These are phyloP conservation scores for Oncorhynchus clarkii DNA, from an alignment of 2,113 vertebrate species.

Conservation along the genomic window DNA sequence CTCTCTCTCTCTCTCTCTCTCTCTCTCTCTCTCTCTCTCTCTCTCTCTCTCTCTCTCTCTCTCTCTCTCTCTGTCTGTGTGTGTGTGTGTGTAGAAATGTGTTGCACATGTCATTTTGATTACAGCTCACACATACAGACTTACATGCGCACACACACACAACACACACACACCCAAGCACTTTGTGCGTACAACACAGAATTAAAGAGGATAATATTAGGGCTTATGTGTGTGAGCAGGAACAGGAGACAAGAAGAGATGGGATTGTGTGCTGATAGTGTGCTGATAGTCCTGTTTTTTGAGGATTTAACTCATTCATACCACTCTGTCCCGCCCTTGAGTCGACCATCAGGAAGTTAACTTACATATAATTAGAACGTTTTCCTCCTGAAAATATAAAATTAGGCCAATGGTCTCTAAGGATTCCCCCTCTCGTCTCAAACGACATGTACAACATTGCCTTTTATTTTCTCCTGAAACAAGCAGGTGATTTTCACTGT, in stretches of 20 bases:
- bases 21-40: no score
- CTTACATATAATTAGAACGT: constrained; percentile 82
- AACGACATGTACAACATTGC: constrained; percentile 65
- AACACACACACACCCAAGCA: neutral
- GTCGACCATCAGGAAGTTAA: constrained; percentile 77
- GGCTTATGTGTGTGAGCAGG: constrained; percentile 17
- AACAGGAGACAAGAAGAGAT: constrained; percentile 28
- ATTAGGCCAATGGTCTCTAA: constrained; percentile 77
- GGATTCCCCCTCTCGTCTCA: constrained; percentile 72
- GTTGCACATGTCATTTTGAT: neutral
- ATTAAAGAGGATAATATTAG: constrained; percentile 15
- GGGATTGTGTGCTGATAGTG: constrained; percentile 19
- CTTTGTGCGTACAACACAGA: neutral
- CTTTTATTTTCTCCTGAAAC: constrained; percentile 72
- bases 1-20: no score
- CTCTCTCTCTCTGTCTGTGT: no score
- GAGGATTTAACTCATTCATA: constrained; percentile 50
- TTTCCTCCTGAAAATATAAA: constrained; percentile 82
- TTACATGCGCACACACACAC: neutral
- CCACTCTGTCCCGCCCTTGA: constrained; percentile 72
- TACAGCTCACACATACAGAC: neutral
- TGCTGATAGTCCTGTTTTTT: constrained; percentile 51
- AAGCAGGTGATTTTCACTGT: constrained; percentile 72
- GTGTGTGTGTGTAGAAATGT: no score
- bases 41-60: no score